Percentiles rank a stretch among this genome's conserved stretches.
Conservation (phyloP, 1,140 invertebrate species). For the Caenorhabditis remanei region DNA sequence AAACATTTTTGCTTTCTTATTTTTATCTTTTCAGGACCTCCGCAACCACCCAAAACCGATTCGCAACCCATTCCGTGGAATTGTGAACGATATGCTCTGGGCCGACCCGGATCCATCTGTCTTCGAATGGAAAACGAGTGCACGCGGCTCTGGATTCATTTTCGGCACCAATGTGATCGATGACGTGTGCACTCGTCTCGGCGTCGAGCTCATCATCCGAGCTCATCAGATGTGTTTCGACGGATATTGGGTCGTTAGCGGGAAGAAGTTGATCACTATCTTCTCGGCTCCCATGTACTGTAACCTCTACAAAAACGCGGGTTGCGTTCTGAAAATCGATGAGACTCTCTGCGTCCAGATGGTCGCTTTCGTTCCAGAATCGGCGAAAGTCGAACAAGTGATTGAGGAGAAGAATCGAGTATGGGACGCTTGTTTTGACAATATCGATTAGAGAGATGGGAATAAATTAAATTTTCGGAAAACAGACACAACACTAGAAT, state of each 20-base stretch:
- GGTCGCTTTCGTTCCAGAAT: conserved; percentile 52
- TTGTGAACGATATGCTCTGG: conserved; percentile 66
- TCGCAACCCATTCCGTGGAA: conserved; percentile 60
- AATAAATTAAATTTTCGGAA: background rate
- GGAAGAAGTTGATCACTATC: conserved; percentile 60
- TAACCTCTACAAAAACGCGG: conserved; percentile 66
- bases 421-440: conserved; percentile 20
- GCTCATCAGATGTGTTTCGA: conserved; percentile 79
- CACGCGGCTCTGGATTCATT: conserved; percentile 61
- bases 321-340: conserved; percentile 61
- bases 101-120: conserved; percentile 61
- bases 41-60: conserved; percentile 60
- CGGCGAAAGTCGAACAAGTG: background rate
- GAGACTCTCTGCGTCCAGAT: conserved; percentile 79
- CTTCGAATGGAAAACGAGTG: conserved; percentile 56
- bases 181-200: conserved; percentile 10
- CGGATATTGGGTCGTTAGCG: conserved; percentile 80
- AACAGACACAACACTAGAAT: too few relatives aligned
- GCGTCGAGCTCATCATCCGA: conserved; percentile 16
- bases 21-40: conserved; percentile 7
- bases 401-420: conserved; percentile 49
- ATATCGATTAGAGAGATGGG: background rate
- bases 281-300: conserved; percentile 70
- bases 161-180: conserved; percentile 56
- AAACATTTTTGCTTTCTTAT: too few relatives aligned